Percentiles rank a stretch among this genome's conserved stretches.
Evolutionary conservation across 2,113 vertebrate genomes (phyloP).

Genomic region (Gallinago jamesoni): DNA sequence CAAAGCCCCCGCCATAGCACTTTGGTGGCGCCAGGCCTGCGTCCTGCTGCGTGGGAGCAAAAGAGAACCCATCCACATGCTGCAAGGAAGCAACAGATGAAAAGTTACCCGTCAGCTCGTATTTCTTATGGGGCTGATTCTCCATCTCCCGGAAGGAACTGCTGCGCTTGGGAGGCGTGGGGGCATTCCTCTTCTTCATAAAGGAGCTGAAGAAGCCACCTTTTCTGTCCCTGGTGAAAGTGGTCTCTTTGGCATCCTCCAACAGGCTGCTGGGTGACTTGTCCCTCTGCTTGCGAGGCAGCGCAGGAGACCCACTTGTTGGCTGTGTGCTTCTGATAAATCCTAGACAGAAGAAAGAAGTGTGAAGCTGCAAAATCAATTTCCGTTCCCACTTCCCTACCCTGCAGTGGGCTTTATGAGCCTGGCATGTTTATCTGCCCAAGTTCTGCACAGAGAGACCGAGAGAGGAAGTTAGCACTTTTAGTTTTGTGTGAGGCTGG

Average conservation of each 20-base stretch:
- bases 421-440: neutral
- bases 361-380: neutral
- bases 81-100: conserved; percentile 83
- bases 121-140: conserved; percentile 96
- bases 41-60: conserved; percentile 87
- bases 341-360: conserved; percentile 71
- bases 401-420: neutral
- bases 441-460: neutral
- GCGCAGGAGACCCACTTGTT: conserved; percentile 86
- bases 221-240: conserved; percentile 95
- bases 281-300: conserved; percentile 95
- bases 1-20: conserved; percentile 89
- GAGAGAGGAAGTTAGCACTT: neutral
- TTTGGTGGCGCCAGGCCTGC: conserved; percentile 83
- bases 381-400: neutral
- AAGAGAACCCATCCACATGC: conserved; percentile 86
- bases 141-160: conserved; percentile 98
- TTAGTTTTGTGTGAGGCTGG: neutral
- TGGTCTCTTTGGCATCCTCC: conserved; percentile 91
- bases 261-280: conserved; percentile 92
- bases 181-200: conserved; percentile 96
- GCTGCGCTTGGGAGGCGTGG: conserved; percentile 94
- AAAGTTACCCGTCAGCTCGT: conserved; percentile 89
- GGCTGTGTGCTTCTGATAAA: conserved; percentile 79
- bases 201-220: conserved; percentile 99